Percentiles rank a stretch among this genome's conserved stretches.
phyloP scores from a whole-genome alignment of 1,140 invertebrate species.

The Paralvinella palmiformis region DNA sequence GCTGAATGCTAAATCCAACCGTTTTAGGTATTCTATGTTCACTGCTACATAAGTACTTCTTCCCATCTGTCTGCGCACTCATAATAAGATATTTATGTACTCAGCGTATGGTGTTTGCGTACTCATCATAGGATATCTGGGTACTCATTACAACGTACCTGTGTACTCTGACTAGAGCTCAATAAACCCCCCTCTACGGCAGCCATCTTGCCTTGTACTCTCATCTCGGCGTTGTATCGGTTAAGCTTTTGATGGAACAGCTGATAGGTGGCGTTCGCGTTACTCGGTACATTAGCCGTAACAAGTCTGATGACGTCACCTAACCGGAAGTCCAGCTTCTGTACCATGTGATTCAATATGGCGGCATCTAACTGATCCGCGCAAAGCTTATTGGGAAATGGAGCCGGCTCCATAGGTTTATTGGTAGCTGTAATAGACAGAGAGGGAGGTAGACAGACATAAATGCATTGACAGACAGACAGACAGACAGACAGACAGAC shows the following conservation, averaged over 20 bases:
- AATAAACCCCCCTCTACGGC: too few species aligned
- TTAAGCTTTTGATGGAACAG: slow-evolving; percentile 30
- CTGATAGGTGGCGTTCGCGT: slow-evolving; percentile 41
- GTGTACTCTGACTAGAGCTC: too few species aligned
- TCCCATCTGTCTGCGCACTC: too few species aligned
- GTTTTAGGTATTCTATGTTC: too few species aligned
- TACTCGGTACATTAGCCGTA: slow-evolving; percentile 39
- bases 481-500: too few species aligned
- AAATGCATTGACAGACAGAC: too few species aligned
- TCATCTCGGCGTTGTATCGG: slow-evolving; percentile 21
- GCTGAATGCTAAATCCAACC: too few species aligned
- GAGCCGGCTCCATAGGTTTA: slow-evolving; percentile 21
- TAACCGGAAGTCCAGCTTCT: slow-evolving; percentile 36
- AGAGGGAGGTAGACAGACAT: not conserved
- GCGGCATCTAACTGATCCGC: slow-evolving; percentile 34
- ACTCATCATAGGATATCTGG: too few species aligned
- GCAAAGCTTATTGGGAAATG: slow-evolving; percentile 31
- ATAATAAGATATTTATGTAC: too few species aligned
- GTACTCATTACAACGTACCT: too few species aligned
- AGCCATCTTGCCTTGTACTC: not conserved
- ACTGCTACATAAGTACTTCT: too few species aligned
- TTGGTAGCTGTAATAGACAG: slow-evolving; percentile 15
- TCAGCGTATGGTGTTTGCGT: too few species aligned
- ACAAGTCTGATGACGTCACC: slow-evolving; percentile 42
- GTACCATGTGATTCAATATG: slow-evolving; percentile 42